These are phyloP conservation scores for Lytechinus pictus DNA, from an alignment of 35 echinoderm and acorn worm genomes.

Conservation along the genomic window DNA sequence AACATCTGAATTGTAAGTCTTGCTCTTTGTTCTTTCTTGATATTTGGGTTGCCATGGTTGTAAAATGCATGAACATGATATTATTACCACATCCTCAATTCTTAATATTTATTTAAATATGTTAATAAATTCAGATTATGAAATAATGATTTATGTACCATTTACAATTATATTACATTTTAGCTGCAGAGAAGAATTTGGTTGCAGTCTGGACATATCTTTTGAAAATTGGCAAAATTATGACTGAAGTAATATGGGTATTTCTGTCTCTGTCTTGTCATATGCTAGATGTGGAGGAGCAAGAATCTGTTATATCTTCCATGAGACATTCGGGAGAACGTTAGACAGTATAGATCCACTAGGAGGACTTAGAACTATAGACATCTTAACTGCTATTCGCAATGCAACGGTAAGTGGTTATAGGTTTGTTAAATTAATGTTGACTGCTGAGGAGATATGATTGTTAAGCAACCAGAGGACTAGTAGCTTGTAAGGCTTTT, in stretches of 20 bases:
- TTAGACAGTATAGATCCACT: constrained; percentile 92
- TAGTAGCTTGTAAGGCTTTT: no score
- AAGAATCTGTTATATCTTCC: constrained; percentile 98
- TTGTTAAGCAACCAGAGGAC: no score
- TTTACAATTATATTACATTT: not conserved
- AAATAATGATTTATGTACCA: not conserved
- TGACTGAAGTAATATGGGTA: not conserved
- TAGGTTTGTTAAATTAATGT: no score
- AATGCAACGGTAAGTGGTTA: constrained; percentile 93
- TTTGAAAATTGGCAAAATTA: not conserved
- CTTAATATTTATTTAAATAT: not conserved
- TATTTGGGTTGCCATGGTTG: not conserved
- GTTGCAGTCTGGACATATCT: not conserved
- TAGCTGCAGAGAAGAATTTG: not conserved
- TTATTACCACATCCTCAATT: not conserved
- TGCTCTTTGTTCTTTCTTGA: not conserved
- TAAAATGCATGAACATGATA: not conserved
- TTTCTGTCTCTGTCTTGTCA: constrained; percentile 33
- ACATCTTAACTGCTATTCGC: constrained; percentile 96
- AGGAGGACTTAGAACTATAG: constrained; percentile 92
- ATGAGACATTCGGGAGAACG: constrained; percentile 95
- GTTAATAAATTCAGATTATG: not conserved
- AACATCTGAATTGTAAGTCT: constrained; percentile 74
- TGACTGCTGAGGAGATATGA: no score
- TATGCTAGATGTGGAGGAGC: constrained; percentile 89